A percentile compares a stretch with the other conserved stretches of the same genome.
phyloP scores from a whole-genome alignment of 1,140 invertebrate genomes.

The Homarus americanus region DNA sequence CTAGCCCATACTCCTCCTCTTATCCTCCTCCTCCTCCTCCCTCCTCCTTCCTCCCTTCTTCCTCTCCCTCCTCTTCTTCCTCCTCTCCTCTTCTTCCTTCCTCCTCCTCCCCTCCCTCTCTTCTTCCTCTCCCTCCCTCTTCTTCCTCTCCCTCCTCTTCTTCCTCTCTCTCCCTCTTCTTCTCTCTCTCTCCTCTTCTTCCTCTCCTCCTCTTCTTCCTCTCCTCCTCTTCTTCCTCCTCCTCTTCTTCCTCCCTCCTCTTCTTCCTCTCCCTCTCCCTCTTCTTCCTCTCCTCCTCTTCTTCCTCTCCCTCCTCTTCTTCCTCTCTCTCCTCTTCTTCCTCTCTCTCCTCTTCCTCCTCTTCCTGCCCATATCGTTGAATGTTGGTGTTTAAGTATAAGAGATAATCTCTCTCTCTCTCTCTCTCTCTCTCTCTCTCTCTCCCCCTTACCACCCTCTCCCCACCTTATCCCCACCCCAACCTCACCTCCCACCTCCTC shows the following conservation, averaged over 20 bases:
- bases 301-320: background rate
- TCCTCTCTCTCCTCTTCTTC: background rate
- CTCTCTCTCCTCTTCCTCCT: background rate
- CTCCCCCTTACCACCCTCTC: no score
- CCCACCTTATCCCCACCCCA: no score
- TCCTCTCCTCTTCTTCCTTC: no score
- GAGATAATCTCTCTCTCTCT: no score
- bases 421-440: no score
- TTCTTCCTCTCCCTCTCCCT: background rate
- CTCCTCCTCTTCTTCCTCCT: background rate
- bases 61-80: background rate
- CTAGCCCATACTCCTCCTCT: no score
- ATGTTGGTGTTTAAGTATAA: no score
- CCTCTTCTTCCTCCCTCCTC: background rate
- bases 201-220: background rate
- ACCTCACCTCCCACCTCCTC: no score
- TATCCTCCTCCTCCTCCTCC: slow-evolving; percentile 11
- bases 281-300: background rate
- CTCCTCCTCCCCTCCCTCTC: background rate
- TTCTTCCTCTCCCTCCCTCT: background rate
- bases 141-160: slow-evolving; percentile 1
- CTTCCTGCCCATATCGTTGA: slow-evolving; percentile 2
- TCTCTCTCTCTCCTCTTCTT: background rate
- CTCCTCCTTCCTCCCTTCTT: background rate
- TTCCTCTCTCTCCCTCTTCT: no score